These are phyloP conservation scores for Parnassius apollo DNA, from an alignment of 2,888 invertebrate genomes.

Conservation along the genomic window DNA sequence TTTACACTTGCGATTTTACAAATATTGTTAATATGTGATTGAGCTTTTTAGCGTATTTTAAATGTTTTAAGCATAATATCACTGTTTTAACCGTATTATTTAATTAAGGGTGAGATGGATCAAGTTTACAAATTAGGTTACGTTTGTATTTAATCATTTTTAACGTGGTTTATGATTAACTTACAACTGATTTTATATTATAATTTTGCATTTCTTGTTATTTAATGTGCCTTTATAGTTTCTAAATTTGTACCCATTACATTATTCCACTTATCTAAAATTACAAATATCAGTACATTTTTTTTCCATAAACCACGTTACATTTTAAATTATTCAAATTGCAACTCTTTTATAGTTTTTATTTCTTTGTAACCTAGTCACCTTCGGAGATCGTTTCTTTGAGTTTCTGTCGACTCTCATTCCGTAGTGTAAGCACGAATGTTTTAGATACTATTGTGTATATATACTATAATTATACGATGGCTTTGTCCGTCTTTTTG, in stretches of 20 bases:
- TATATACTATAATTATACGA: conserved; percentile 46
- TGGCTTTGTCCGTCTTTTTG: conserved; percentile 55
- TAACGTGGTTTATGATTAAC: conserved; percentile 18
- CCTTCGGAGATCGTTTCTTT: conserved; percentile 50
- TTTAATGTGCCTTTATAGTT: neutral
- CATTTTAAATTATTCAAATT: conserved; percentile 19
- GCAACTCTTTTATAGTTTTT: conserved; percentile 47
- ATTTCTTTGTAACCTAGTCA: conserved; percentile 61
- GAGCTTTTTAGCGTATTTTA: conserved; percentile 47
- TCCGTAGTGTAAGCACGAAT: conserved; percentile 49
- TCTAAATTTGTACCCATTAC: neutral
- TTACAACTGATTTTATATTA: neutral
- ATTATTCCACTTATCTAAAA: neutral
- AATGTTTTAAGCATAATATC: conserved; percentile 33
- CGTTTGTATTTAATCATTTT: conserved; percentile 20
- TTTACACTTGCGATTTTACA: conserved; percentile 48
- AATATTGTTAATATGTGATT: conserved; percentile 48
- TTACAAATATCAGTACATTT: conserved; percentile 21
- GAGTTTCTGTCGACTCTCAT: conserved; percentile 45
- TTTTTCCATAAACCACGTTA: neutral
- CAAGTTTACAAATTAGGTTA: conserved; percentile 54
- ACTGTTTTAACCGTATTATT: conserved; percentile 46
- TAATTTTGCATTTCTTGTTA: neutral
- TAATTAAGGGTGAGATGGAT: conserved; percentile 33
- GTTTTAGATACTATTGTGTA: conserved; percentile 41